Evolutionary conservation across 2,113 vertebrate species (phyloP).

Genomic region (Sula dactylatra): DNA sequence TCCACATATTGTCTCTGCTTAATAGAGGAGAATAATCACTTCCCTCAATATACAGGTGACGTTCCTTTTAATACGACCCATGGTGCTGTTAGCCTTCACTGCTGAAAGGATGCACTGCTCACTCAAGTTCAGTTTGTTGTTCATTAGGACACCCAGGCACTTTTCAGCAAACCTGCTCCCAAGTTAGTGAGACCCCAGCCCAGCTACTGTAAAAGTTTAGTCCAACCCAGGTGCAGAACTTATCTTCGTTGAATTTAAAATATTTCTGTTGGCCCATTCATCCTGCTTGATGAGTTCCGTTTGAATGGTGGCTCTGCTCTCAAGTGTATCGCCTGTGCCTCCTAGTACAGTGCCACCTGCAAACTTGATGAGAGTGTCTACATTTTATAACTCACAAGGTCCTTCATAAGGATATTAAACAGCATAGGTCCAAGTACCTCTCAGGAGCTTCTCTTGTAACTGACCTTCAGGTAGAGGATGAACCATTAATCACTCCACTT

Average conservation of each 20-base stretch:
- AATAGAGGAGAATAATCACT: not conserved
- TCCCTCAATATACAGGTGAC: not conserved
- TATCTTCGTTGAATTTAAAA: not conserved
- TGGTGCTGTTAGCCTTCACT: not conserved
- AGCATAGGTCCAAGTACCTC: not conserved
- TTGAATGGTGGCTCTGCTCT: not conserved
- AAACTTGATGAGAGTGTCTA: not conserved
- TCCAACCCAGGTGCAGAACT: not conserved
- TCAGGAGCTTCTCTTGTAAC: not conserved
- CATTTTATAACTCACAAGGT: not conserved
- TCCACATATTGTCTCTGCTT: not conserved
- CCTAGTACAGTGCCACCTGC: not conserved
- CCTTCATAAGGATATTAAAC: not conserved
- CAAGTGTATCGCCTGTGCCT: not conserved
- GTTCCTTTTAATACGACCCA: not conserved
- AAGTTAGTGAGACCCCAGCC: not conserved
- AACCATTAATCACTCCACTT: not conserved
- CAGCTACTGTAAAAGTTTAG: not conserved
- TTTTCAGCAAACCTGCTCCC: not conserved
- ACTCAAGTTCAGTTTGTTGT: not conserved
- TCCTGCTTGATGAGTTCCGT: not conserved
- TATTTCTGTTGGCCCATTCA: not conserved
- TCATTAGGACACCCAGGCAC: not conserved
- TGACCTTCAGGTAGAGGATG: not conserved
- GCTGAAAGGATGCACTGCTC: not conserved